phyloP scores from a whole-genome alignment of 2,888 invertebrate genomes.

The Stenolophus ochropezus region DNA sequence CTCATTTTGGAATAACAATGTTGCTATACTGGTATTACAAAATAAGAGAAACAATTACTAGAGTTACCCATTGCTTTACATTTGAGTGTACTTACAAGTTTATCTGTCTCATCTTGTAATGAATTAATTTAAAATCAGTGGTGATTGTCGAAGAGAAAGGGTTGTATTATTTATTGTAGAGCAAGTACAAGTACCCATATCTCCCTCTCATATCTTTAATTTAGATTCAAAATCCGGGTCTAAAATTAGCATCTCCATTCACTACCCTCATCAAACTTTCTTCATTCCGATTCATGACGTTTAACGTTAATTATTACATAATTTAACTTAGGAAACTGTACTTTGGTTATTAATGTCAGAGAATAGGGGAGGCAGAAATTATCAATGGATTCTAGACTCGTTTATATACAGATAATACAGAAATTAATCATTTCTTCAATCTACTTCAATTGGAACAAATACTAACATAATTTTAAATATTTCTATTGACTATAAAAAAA shows the following conservation, averaged over 20 bases:
- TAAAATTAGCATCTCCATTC: constrained; percentile 36
- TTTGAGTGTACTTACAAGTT: neutral
- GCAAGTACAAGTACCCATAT: constrained; percentile 24
- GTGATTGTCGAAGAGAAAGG: neutral
- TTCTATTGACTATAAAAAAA: too few relatives aligned
- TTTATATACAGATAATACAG: neutral
- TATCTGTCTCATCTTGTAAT: neutral
- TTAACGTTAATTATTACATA: constrained; percentile 58
- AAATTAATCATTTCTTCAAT: neutral
- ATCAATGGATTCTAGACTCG: neutral
- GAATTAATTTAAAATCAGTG: neutral
- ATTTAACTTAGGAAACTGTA: constrained; percentile 53
- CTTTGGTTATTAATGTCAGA: constrained; percentile 38
- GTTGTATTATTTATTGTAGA: constrained; percentile 12
- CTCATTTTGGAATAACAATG: too few relatives aligned
- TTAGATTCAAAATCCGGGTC: constrained; percentile 32
- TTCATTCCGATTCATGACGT: constrained; percentile 49
- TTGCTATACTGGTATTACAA: too few relatives aligned
- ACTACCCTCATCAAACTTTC: constrained; percentile 44
- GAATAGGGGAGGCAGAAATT: neutral
- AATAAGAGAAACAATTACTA: too few relatives aligned
- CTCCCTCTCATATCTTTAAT: constrained; percentile 10
- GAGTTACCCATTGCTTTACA: too few relatives aligned
- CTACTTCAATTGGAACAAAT: too few relatives aligned
- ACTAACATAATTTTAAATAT: too few relatives aligned